phyloP scores from a whole-genome alignment of 2,888 invertebrate species.

The Euclidia mi region DNA sequence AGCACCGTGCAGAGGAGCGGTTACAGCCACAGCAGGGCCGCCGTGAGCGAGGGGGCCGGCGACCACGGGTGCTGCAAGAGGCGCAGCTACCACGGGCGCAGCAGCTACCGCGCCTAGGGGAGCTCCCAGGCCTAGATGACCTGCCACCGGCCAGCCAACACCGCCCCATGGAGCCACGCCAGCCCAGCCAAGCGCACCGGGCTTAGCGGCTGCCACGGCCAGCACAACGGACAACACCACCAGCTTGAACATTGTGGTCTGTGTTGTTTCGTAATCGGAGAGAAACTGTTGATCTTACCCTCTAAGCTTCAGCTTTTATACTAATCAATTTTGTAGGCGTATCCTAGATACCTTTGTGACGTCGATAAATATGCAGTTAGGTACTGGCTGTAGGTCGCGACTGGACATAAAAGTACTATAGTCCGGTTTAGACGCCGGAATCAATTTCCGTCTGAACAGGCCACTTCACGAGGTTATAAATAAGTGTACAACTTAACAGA shows the following conservation, averaged over 20 bases:
- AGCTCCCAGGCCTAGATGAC: too few relatives aligned
- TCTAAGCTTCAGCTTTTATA: conserved; percentile 78
- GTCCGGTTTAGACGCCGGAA: conserved; percentile 50
- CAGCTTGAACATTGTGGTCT: conserved; percentile 87
- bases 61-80: conserved; percentile 55
- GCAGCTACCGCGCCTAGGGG: conserved; percentile 61
- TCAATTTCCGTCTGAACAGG: conserved; percentile 19
- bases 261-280: conserved; percentile 77
- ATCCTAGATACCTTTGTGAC: conserved; percentile 83
- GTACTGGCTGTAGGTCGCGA: conserved; percentile 72
- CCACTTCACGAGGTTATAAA: conserved; percentile 69
- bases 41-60: conserved; percentile 58
- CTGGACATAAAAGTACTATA: conserved; percentile 71
- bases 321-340: conserved; percentile 76
- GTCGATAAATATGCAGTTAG: conserved; percentile 76
- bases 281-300: conserved; percentile 77
- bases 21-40: conserved; percentile 52
- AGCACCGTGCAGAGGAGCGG: conserved; percentile 68
- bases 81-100: conserved; percentile 54
- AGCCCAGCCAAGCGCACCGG: conserved; percentile 50
- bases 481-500: conserved; percentile 55
- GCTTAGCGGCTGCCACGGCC: conserved; percentile 87
- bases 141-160: conserved; percentile 28
- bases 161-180: conserved; percentile 66
- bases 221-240: conserved; percentile 91